Base-by-base conservation (phyloP, 2,113 vertebrate genomes). In the Ochotona princeps region DNA sequence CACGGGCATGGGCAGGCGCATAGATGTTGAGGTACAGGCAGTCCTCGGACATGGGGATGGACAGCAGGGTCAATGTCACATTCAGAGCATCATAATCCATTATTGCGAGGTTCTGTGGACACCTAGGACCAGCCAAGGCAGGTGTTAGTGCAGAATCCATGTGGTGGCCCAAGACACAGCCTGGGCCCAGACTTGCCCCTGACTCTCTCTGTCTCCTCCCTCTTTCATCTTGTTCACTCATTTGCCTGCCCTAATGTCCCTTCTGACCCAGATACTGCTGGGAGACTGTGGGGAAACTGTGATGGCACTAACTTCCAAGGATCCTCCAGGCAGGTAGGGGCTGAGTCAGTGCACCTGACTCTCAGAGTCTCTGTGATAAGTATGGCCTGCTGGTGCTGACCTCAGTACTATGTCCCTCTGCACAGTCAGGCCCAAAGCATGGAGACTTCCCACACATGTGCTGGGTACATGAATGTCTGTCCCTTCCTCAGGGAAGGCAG, bases 21-120 rank as follows among this genome's bases (percentile, higher is more conserved):
- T 44, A 44, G 38, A 44, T 44, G 38, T 44, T 10, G 57, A 98
- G 93, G 85, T 97, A 98, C 38, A 98, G 73, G 63, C 97, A 98
- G 28, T 98, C 97, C 93, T 98, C 98, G 75, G 30, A 44, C 38
- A 44, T 44, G 38, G 38, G 38, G 38, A 44, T 44, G 38, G 38
- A 44, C 38, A 44, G 38, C 28, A 44, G 21, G 49, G 28, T 75
- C 25, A 1, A 0, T 63, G 90, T 92, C 66, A 65, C 0, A 3
- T 21, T 54, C 30, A 26, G 2, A 38, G 8, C 0, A 12, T 26
- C 0, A 14, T 0, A 4, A 26, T 26, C 11, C 26, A 57, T 0
- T 4, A 0, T 0, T 1, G 66, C 0, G 1, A 63, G 0, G 7
- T 93, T 23, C 86, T 97, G 92, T 4, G 83, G 35, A 91, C 93